phyloP scores from a whole-genome alignment of 2,797 vertebrate species.

The Hyperoplus lanceolatus region DNA sequence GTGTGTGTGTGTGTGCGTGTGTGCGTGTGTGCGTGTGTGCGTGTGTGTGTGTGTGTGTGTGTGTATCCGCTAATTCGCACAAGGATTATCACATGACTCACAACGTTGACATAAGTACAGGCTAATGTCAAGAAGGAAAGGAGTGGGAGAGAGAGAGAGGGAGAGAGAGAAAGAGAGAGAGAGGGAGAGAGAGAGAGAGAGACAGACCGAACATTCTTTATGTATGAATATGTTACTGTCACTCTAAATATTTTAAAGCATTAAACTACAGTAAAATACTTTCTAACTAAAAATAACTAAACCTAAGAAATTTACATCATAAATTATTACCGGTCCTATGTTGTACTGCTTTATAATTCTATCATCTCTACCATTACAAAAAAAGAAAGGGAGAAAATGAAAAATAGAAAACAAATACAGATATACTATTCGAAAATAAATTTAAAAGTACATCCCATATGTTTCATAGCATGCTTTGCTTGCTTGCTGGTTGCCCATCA shows the following conservation, averaged over 20 bases:
- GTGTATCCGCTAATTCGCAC: constrained; percentile 17
- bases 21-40: constrained; percentile 18
- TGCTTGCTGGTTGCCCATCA: too few relatives aligned
- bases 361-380: too few relatives aligned
- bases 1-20: constrained; percentile 30
- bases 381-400: too few relatives aligned
- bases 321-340: too few relatives aligned
- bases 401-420: too few relatives aligned
- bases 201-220: not conserved
- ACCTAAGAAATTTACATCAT: too few relatives aligned
- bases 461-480: too few relatives aligned
- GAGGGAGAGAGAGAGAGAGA: not conserved
- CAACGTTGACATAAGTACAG: constrained; percentile 19
- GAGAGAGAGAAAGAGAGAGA: too few relatives aligned
- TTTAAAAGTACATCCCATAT: too few relatives aligned
- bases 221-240: constrained; percentile 34
- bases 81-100: constrained; percentile 65
- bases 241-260: constrained; percentile 2
- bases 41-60: constrained; percentile 22
- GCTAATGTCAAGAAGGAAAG: constrained; percentile 29
- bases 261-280: not conserved
- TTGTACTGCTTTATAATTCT: too few relatives aligned
- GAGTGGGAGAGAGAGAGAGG: not conserved
- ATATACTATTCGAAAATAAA: too few relatives aligned
- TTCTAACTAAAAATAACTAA: too few relatives aligned